These are phyloP conservation scores for Eristalis tenax DNA, from an alignment of 2,888 invertebrate species.

Conservation along the genomic window DNA sequence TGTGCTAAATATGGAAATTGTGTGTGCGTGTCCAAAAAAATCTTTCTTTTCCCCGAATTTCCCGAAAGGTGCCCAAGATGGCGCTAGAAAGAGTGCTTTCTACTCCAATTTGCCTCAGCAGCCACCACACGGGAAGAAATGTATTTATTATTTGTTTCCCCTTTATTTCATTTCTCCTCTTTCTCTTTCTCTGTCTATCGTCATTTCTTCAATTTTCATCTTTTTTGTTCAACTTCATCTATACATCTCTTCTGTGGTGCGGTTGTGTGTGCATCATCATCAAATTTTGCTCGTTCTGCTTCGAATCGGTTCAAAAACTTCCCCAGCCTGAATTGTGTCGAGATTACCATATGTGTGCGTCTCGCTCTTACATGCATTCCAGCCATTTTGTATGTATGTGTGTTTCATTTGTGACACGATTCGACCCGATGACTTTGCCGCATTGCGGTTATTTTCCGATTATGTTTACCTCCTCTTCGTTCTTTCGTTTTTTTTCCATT, in stretches of 20 bases:
- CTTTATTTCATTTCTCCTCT: conserved; percentile 33
- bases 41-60: conserved; percentile 43
- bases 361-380: conserved; percentile 66
- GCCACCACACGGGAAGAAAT: conserved; percentile 7
- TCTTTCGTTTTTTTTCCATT: conserved; percentile 17
- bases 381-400: conserved; percentile 71
- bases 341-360: conserved; percentile 25
- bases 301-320: conserved; percentile 61
- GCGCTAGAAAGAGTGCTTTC: conserved; percentile 20
- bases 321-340: conserved; percentile 46
- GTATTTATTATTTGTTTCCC: conserved; percentile 68
- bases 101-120: neutral
- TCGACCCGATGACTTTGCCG: conserved; percentile 80
- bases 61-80: conserved; percentile 59
- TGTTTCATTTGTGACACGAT: conserved; percentile 76
- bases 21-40: conserved; percentile 76
- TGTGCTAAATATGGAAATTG: conserved; percentile 65
- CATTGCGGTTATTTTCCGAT: conserved; percentile 81
- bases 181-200: neutral
- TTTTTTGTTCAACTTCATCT: conserved; percentile 35
- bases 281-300: neutral
- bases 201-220: no score
- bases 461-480: conserved; percentile 65
- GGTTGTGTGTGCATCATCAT: neutral
- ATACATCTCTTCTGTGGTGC: neutral